Percentiles rank a stretch among this genome's conserved stretches.
phyloP scores from a whole-genome alignment of 2,888 invertebrate species.

The Macaria liturata region DNA sequence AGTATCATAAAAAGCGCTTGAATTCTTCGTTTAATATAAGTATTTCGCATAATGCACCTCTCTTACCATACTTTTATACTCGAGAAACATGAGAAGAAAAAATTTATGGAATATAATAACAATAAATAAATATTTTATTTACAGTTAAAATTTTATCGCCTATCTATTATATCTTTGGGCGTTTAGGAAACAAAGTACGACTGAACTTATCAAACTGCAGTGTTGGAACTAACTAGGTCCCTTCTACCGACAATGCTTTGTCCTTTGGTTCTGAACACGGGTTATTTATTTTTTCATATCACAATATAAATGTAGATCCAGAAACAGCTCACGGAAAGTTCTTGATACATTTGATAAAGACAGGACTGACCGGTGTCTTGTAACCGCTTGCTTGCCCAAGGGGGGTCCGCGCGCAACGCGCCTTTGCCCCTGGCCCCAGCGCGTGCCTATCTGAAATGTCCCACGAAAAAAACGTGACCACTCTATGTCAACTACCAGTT shows the following conservation, averaged over 20 bases:
- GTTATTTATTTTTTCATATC: no score
- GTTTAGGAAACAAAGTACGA: slow-evolving; percentile 56
- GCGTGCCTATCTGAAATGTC: no score
- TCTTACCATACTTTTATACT: slow-evolving; percentile 74
- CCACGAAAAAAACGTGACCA: no score
- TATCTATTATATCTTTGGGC: slow-evolving; percentile 73
- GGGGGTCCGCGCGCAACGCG: no score
- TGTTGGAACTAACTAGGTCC: slow-evolving; percentile 30
- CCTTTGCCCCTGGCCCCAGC: no score
- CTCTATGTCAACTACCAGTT: no score
- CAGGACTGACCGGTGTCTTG: no score
- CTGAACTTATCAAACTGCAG: slow-evolving; percentile 41
- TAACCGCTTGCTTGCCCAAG: no score
- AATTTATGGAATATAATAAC: slow-evolving; percentile 79
- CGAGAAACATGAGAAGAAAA: slow-evolving; percentile 79
- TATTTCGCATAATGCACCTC: slow-evolving; percentile 70
- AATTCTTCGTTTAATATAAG: slow-evolving; percentile 61
- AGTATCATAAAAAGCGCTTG: slow-evolving; percentile 74
- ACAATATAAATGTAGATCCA: no score
- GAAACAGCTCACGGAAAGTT: no score
- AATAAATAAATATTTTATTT: slow-evolving; percentile 83
- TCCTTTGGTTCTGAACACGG: not conserved
- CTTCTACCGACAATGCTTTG: slow-evolving; percentile 5
- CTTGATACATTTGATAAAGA: no score
- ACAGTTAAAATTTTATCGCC: slow-evolving; percentile 78